These are phyloP conservation scores for Picathartes gymnocephalus DNA, from an alignment of 2,113 vertebrate species.

Conservation along the genomic window DNA sequence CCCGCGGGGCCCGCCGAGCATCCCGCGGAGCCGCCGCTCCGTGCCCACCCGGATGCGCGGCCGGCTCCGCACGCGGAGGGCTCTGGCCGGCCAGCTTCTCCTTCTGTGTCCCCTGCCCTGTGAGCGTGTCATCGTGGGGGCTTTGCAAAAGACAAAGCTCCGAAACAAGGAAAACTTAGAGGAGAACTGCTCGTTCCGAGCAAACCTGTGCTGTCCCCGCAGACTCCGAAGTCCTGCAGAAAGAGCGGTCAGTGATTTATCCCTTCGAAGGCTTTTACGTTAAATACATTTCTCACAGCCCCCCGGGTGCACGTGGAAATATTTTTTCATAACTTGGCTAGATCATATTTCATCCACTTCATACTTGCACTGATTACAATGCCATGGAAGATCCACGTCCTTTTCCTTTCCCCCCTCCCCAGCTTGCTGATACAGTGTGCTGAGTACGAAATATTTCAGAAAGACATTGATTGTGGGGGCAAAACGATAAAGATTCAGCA, in stretches of 20 bases:
- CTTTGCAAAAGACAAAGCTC: conserved; percentile 22
- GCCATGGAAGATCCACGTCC: neutral
- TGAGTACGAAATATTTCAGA: neutral
- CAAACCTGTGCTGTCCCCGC: neutral
- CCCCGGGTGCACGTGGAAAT: conserved; percentile 3
- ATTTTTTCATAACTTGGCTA: conserved; percentile 9
- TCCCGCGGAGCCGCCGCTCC: neutral
- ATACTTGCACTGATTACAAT: neutral
- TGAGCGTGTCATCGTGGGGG: neutral
- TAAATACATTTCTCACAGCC: conserved; percentile 13
- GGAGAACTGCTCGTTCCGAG: neutral
- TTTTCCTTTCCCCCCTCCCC: neutral
- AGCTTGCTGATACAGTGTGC: neutral
- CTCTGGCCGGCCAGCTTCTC: neutral
- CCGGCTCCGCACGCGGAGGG: neutral
- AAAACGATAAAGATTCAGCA: neutral
- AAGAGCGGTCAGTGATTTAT: conserved; percentile 27
- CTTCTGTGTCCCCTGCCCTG: neutral
- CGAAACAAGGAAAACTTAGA: neutral
- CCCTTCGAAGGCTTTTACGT: neutral
- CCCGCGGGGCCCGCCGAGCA: neutral
- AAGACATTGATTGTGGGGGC: neutral
- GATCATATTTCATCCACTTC: neutral
- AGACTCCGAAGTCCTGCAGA: neutral
- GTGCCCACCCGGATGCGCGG: neutral